Percentiles rank a stretch among this genome's conserved stretches.
These are phyloP conservation scores for Enteromius argenteus DNA, from an alignment of 2,797 vertebrate species.

Conservation along the genomic window DNA sequence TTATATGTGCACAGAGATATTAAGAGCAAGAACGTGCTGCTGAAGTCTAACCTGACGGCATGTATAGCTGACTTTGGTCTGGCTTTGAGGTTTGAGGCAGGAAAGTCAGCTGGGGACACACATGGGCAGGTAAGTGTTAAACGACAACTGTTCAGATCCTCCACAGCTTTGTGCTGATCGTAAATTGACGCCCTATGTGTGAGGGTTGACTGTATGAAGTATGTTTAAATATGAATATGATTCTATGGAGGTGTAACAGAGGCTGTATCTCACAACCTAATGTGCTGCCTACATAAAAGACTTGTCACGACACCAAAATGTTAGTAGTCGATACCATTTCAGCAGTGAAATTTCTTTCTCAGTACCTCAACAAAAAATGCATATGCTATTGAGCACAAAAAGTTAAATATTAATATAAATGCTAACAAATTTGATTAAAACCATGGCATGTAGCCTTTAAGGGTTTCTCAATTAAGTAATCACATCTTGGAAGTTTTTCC, in stretches of 20 bases:
- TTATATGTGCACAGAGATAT: conserved; percentile 83
- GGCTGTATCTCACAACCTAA: background rate
- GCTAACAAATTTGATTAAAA: background rate
- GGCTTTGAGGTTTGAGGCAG: conserved; percentile 91
- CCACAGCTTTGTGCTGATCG: background rate
- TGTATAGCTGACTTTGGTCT: conserved; percentile 94
- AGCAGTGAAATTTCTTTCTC: background rate
- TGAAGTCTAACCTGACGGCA: conserved; percentile 90
- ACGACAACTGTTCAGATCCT: conserved; percentile 29
- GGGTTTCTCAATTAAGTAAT: background rate
- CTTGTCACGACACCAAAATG: background rate
- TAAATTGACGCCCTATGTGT: background rate
- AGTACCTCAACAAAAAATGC: background rate
- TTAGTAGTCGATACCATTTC: background rate
- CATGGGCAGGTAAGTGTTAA: conserved; percentile 87
- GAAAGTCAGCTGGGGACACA: conserved; percentile 91
- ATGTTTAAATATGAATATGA: conserved; percentile 24
- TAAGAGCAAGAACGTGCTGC: conserved; percentile 93
- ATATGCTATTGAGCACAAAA: background rate
- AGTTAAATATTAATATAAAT: conserved; percentile 4
- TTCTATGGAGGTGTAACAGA: conserved; percentile 19
- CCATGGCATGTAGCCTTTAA: background rate
- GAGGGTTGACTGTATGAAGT: background rate
- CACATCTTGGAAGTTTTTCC: conserved; percentile 8
- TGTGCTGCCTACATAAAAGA: conserved; percentile 4